phyloP scores from a whole-genome alignment of 2,888 invertebrate species.

The Drosophila phalerata region DNA sequence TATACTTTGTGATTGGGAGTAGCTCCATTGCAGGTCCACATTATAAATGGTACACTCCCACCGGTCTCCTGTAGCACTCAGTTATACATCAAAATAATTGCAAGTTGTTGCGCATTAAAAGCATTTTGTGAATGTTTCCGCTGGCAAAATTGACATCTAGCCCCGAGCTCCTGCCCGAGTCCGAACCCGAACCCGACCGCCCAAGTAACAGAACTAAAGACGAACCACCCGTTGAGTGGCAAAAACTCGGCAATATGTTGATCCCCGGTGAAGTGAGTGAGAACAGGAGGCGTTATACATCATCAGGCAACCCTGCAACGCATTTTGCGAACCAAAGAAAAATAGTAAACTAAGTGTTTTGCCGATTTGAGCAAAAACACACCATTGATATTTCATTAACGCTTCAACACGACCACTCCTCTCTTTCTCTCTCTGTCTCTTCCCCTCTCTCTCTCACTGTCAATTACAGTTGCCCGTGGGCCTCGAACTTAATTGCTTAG shows the following conservation, averaged over 20 bases:
- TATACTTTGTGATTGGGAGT: not conserved
- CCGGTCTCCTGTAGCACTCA: slow-evolving; percentile 19
- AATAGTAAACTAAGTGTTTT: slow-evolving; percentile 58
- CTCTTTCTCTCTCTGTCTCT: slow-evolving; percentile 1
- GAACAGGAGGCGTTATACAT: slow-evolving; percentile 46
- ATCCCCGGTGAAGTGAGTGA: slow-evolving; percentile 50
- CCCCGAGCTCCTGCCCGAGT: not conserved
- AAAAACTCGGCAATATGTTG: slow-evolving; percentile 71
- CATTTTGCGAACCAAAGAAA: not conserved
- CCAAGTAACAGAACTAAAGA: slow-evolving; percentile 40
- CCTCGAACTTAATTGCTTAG: slow-evolving; percentile 57
- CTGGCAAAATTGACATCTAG: slow-evolving; percentile 39
- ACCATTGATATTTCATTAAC: slow-evolving; percentile 76
- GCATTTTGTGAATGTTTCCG: slow-evolving; percentile 71
- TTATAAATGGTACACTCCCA: slow-evolving; percentile 31
- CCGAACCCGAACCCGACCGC: slow-evolving; percentile 20
- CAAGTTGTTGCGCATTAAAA: slow-evolving; percentile 71
- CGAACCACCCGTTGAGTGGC: slow-evolving; percentile 63
- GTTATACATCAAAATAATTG: slow-evolving; percentile 69
- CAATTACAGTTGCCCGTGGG: slow-evolving; percentile 70
- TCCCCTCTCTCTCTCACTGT: slow-evolving; percentile 38
- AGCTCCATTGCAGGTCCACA: slow-evolving; percentile 35
- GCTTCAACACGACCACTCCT: slow-evolving; percentile 64
- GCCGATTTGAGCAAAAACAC: slow-evolving; percentile 63
- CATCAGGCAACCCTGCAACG: slow-evolving; percentile 38